Percentiles rank a stretch among this genome's conserved stretches.
Evolutionary conservation across 2,797 vertebrate species (phyloP).

Genomic region (Periparus ater): DNA sequence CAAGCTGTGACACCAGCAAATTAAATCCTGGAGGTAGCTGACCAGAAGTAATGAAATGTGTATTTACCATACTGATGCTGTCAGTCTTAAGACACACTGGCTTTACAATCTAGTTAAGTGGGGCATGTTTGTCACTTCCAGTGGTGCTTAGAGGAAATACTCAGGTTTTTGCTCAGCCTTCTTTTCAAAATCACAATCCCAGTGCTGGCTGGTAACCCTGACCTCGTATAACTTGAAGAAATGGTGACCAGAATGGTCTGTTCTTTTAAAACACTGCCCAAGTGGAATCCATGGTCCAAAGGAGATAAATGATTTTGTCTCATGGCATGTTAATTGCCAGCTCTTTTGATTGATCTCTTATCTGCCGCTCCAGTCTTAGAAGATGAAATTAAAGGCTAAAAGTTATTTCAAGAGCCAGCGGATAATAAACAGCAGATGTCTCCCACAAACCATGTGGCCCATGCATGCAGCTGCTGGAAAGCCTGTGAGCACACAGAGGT

Average conservation of each 20-base stretch:
- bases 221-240: background rate
- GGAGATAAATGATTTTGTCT: background rate
- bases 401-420: background rate
- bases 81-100: slow-evolving; percentile 47
- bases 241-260: background rate
- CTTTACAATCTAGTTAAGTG: slow-evolving; percentile 41
- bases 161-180: background rate
- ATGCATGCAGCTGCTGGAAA: background rate
- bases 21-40: slow-evolving; percentile 65
- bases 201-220: background rate
- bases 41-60: slow-evolving; percentile 73
- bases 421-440: background rate
- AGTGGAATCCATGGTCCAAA: background rate
- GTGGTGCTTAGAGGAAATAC: background rate
- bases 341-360: background rate
- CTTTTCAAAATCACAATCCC: background rate
- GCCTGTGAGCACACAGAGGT: background rate
- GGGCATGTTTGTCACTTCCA: slow-evolving; percentile 46
- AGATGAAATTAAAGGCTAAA: background rate
- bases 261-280: background rate
- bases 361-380: background rate
- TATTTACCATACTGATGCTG: slow-evolving; percentile 68
- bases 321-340: background rate
- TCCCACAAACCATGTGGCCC: background rate
- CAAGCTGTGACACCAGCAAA: slow-evolving; percentile 68